A percentile compares a stretch with the other conserved stretches of the same genome.
These are phyloP conservation scores for Anticlea derivata DNA, from an alignment of 2,888 invertebrate species.

Conservation along the genomic window DNA sequence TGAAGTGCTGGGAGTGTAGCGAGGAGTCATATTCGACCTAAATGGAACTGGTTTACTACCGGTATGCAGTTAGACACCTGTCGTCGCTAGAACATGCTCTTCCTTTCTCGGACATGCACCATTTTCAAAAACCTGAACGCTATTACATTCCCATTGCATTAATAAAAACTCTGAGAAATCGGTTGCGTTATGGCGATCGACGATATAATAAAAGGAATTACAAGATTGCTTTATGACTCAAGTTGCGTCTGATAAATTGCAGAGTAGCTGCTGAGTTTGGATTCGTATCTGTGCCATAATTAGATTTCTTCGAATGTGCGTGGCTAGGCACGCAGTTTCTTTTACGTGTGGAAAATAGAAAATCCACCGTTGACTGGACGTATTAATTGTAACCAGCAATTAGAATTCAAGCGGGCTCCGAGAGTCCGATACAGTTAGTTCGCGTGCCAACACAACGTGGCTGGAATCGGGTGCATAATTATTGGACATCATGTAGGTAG, in stretches of 20 bases:
- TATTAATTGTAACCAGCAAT: conserved; percentile 78
- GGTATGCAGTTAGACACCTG: conserved; percentile 52
- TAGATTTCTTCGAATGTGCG: conserved; percentile 73
- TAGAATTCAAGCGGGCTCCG: conserved; percentile 74
- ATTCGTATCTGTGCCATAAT: conserved; percentile 55
- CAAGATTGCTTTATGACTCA: conserved; percentile 12
- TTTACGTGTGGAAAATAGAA: conserved; percentile 84
- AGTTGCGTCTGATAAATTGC: conserved; percentile 21
- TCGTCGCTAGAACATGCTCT: conserved; percentile 38
- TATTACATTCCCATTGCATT: conserved; percentile 4
- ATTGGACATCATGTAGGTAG: conserved; percentile 39
- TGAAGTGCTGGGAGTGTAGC: conserved; percentile 78
- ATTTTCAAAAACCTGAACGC: conserved; percentile 17
- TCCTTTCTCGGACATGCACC: conserved; percentile 51
- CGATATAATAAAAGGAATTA: conserved; percentile 11
- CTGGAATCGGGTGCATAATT: conserved; percentile 70
- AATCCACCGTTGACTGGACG: conserved; percentile 81
- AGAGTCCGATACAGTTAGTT: conserved; percentile 76
- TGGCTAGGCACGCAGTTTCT: conserved; percentile 75
- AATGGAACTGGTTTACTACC: conserved; percentile 74
- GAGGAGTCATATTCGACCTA: conserved; percentile 73
- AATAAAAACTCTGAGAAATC: conserved; percentile 25
- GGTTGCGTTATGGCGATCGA: conserved; percentile 12
- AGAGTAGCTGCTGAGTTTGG: conserved; percentile 12
- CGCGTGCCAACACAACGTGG: conserved; percentile 74